These are phyloP conservation scores for Dinomys branickii DNA, from an alignment of 2,113 vertebrate species.

Conservation along the genomic window DNA sequence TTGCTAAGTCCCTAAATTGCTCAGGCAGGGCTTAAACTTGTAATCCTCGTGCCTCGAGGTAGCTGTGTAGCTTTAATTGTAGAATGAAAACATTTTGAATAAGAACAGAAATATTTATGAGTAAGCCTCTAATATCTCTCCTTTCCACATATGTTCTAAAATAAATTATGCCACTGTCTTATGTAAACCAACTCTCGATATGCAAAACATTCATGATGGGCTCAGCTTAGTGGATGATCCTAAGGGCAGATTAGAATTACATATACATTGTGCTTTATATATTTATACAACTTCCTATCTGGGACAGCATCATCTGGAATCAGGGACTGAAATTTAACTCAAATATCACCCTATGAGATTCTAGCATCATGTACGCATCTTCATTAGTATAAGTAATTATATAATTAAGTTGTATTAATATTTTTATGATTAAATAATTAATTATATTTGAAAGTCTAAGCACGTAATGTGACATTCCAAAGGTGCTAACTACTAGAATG, in stretches of 20 bases:
- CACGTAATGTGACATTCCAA: neutral
- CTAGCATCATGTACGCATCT: constrained; percentile 12
- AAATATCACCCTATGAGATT: constrained; percentile 1
- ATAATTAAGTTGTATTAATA: constrained; percentile 66
- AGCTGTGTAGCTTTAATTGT: neutral
- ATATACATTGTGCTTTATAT: neutral
- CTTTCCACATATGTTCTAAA: neutral
- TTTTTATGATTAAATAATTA: constrained; percentile 60
- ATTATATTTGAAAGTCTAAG: constrained; percentile 55
- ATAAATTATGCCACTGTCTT: neutral
- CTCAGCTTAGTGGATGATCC: neutral
- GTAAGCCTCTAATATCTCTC: neutral
- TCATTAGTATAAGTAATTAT: constrained; percentile 61
- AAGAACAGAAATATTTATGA: neutral
- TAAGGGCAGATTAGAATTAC: neutral
- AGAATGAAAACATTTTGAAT: neutral
- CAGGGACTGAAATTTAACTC: constrained; percentile 47
- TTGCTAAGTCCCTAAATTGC: neutral
- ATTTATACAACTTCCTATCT: neutral
- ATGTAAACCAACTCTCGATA: neutral
- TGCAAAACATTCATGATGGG: neutral
- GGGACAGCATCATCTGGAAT: neutral
- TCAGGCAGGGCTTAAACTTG: neutral
- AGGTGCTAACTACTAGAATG: neutral
- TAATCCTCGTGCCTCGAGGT: neutral